Percentiles rank a stretch among this genome's conserved stretches.
Evolutionary conservation across 2,888 invertebrate species (phyloP).

Genomic region (Troides helena): DNA sequence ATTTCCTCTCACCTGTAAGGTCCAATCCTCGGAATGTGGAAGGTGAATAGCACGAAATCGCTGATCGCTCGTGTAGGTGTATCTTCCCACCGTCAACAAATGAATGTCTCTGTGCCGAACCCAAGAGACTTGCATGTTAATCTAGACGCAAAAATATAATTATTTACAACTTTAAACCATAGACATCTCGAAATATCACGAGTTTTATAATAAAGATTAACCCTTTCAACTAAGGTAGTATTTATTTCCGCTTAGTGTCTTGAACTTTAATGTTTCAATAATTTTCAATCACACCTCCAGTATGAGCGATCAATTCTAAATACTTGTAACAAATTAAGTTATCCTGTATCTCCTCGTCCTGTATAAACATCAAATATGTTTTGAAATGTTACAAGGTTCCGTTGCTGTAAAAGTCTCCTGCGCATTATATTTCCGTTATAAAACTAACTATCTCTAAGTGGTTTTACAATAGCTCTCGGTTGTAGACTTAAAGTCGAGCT

Average conservation of each 20-base stretch:
- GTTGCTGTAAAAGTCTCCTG: too few species aligned
- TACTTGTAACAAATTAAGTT: too few species aligned
- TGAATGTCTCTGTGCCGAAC: conserved; percentile 94
- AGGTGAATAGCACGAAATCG: conserved; percentile 93
- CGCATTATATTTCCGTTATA: neutral
- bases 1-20: conserved; percentile 81
- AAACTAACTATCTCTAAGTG: neutral
- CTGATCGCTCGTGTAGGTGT: conserved; percentile 95
- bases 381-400: too few species aligned
- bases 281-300: too few species aligned
- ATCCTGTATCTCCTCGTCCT: too few species aligned
- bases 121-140: conserved; percentile 92
- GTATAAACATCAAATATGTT: too few species aligned
- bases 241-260: too few species aligned
- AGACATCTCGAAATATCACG: too few species aligned
- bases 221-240: too few species aligned
- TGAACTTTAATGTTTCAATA: too few species aligned
- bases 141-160: conserved; percentile 41
- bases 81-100: conserved; percentile 91
- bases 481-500: conserved; percentile 14
- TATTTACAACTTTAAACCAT: neutral
- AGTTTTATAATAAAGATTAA: too few species aligned
- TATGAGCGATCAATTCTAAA: too few species aligned
- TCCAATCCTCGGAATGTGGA: conserved; percentile 94
- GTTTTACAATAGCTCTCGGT: neutral